These are phyloP conservation scores for Cetoscarus ocellatus DNA, from an alignment of 2,797 vertebrate genomes.

Conservation along the genomic window DNA sequence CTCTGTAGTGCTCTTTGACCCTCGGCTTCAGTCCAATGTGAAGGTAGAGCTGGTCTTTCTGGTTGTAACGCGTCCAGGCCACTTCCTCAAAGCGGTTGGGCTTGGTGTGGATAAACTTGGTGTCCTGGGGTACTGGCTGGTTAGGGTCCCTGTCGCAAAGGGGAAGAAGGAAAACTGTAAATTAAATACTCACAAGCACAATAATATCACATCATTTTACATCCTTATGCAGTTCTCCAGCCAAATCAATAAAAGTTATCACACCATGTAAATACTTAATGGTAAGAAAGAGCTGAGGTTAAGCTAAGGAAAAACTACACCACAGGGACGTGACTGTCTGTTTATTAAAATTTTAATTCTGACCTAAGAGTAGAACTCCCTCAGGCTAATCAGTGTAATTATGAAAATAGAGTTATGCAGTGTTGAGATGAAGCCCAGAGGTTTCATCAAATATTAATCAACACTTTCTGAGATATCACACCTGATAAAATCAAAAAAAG, in stretches of 20 bases:
- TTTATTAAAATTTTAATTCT: constrained; percentile 52
- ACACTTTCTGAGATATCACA: constrained; percentile 45
- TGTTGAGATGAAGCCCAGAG: constrained; percentile 48
- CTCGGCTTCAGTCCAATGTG: constrained; percentile 99
- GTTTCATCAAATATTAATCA: constrained; percentile 65
- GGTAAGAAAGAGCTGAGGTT: constrained; percentile 12
- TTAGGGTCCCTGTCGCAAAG: constrained; percentile 92
- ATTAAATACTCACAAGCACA: background rate
- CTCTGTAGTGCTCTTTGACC: constrained; percentile 98
- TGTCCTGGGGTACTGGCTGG: constrained; percentile 98
- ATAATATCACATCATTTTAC: background rate
- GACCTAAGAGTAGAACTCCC: constrained; percentile 47
- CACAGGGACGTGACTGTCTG: constrained; percentile 21
- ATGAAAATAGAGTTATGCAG: constrained; percentile 48
- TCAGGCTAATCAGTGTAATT: constrained; percentile 62
- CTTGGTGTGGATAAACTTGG: constrained; percentile 99
- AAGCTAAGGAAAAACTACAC: constrained; percentile 12
- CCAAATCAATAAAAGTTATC: background rate
- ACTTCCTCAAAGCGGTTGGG: constrained; percentile 99
- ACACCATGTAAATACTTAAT: constrained; percentile 2
- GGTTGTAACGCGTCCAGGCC: constrained; percentile 98
- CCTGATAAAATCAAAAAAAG: constrained; percentile 56
- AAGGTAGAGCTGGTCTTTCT: constrained; percentile 98
- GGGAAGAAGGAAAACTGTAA: background rate
- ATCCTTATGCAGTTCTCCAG: background rate